These are phyloP conservation scores for Polia nebulosa DNA, from an alignment of 2,888 invertebrate species.

Conservation along the genomic window DNA sequence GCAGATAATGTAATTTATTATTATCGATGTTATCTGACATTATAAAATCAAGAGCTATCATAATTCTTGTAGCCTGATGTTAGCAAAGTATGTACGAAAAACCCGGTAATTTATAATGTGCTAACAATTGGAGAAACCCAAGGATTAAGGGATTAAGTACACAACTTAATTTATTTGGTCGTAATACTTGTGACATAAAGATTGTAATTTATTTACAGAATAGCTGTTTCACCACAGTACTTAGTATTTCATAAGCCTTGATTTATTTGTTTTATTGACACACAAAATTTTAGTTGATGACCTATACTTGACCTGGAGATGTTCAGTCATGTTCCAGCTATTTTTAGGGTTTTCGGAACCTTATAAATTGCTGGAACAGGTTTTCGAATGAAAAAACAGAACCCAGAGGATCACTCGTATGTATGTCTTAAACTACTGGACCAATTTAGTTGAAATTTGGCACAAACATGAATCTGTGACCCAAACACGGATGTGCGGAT, in stretches of 20 bases:
- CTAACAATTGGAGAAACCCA: conserved; percentile 30
- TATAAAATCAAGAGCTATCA: conserved; percentile 43
- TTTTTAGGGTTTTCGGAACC: neutral
- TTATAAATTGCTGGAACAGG: too few species aligned
- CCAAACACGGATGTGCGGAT: too few species aligned
- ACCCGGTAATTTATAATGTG: conserved; percentile 40
- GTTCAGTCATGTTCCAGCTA: neutral
- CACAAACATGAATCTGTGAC: too few species aligned
- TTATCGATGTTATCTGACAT: conserved; percentile 23
- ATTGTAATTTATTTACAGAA: conserved; percentile 21
- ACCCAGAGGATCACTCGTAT: too few species aligned
- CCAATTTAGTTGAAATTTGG: too few species aligned
- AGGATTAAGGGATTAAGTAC: conserved; percentile 31
- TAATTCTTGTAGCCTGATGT: conserved; percentile 25
- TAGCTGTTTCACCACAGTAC: conserved; percentile 1
- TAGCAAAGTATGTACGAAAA: conserved; percentile 14
- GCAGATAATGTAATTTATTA: conserved; percentile 18
- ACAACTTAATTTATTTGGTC: conserved; percentile 27
- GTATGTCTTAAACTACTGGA: too few species aligned
- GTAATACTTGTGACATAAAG: conserved; percentile 19
- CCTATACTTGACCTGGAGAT: neutral
- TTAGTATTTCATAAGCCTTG: conserved; percentile 17
- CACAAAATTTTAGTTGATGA: neutral
- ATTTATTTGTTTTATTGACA: neutral
- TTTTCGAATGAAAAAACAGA: too few species aligned